Evolutionary conservation across 2,113 vertebrate species (phyloP).

Genomic region (Casuarius casuarius): DNA sequence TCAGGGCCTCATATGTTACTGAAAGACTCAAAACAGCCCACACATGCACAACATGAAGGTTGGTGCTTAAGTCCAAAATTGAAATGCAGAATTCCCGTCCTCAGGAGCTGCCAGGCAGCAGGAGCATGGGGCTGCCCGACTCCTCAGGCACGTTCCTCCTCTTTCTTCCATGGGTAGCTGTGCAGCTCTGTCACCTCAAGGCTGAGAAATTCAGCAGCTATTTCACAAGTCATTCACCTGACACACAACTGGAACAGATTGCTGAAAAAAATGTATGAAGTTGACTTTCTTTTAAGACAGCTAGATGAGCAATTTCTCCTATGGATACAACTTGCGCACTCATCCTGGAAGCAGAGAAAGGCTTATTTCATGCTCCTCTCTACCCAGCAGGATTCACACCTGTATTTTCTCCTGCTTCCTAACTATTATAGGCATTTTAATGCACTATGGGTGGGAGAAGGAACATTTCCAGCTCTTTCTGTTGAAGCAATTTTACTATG

Average conservation of each 20-base stretch:
- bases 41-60: neutral
- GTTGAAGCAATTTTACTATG: neutral
- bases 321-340: neutral
- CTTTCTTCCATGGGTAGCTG: neutral
- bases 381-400: neutral
- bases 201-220: neutral
- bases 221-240: neutral
- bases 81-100: neutral
- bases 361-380: neutral
- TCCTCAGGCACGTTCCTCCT: fast-evolving
- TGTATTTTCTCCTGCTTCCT: neutral
- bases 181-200: neutral
- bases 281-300: neutral
- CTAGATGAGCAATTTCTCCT: neutral
- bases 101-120: neutral
- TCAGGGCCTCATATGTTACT: neutral
- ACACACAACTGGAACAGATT: neutral
- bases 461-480: neutral
- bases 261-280: neutral
- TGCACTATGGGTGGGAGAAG: neutral
- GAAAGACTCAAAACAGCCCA: neutral
- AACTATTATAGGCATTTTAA: neutral
- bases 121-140: fast-evolving
- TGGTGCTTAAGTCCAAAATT: neutral
- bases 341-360: neutral